These are phyloP conservation scores for Catocala sponsa DNA, from an alignment of 2,888 invertebrate genomes.

Conservation along the genomic window DNA sequence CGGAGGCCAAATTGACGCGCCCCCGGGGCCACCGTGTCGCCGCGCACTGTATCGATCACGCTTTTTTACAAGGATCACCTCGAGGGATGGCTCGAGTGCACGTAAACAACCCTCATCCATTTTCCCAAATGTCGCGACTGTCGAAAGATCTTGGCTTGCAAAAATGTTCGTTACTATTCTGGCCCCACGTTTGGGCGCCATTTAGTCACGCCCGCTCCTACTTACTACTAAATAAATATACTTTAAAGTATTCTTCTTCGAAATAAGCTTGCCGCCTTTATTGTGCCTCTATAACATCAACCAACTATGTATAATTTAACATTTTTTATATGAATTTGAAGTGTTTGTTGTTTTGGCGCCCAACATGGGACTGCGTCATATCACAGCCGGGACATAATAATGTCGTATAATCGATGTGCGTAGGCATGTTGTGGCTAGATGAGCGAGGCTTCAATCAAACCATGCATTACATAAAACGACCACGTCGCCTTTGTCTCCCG, in stretches of 20 bases:
- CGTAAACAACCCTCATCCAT: conserved; percentile 78
- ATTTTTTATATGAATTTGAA: no score
- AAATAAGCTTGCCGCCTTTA: no score
- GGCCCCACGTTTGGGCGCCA: conserved; percentile 59
- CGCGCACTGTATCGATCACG: conserved; percentile 78
- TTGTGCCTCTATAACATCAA: no score
- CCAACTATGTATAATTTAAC: no score
- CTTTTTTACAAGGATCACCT: conserved; percentile 67
- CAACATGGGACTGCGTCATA: conserved; percentile 22
- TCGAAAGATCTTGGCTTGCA: conserved; percentile 62
- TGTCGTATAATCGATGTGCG: conserved; percentile 13
- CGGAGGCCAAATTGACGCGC: conserved; percentile 84
- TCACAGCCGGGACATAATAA: conserved; percentile 11
- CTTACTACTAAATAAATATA: conserved; percentile 28
- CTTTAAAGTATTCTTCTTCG: conserved; percentile 1
- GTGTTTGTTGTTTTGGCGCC: conserved; percentile 29
- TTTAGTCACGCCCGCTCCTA: conserved; percentile 42
- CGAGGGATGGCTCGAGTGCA: conserved; percentile 68
- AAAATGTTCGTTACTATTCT: conserved; percentile 52
- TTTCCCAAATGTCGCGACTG: conserved; percentile 62
- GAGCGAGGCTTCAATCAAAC: conserved; percentile 34
- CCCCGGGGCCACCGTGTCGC: conserved; percentile 75
- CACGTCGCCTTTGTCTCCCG: conserved; percentile 49
- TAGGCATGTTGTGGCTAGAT: conserved; percentile 21
- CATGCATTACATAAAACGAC: conserved; percentile 39